phyloP scores from a whole-genome alignment of 2,113 vertebrate species.

The Dipodomys ordii region DNA sequence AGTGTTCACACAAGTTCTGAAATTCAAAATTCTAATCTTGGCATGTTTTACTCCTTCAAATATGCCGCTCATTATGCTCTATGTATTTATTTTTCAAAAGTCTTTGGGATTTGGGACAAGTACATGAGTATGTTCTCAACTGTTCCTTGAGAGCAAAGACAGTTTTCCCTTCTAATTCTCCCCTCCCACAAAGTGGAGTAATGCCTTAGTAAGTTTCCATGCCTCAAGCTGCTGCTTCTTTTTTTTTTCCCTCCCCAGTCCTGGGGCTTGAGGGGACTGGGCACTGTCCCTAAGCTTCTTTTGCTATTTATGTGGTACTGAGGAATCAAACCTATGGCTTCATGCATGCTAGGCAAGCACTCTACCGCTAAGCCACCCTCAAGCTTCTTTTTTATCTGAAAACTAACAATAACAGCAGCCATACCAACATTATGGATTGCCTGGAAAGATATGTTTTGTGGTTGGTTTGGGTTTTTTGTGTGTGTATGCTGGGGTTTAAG shows the following conservation, averaged over 20 bases:
- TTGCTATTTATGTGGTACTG: no score
- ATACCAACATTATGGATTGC: neutral
- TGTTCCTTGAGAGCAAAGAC: conserved; percentile 35
- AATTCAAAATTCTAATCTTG: neutral
- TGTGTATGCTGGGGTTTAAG: no score
- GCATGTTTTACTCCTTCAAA: conserved; percentile 14
- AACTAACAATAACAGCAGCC: conserved; percentile 6
- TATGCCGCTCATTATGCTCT: neutral
- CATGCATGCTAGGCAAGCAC: no score
- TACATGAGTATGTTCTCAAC: neutral
- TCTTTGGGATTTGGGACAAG: conserved; percentile 11
- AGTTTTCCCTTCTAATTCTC: conserved; percentile 1
- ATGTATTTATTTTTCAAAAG: conserved; percentile 15
- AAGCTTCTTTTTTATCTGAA: neutral
- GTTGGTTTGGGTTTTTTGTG: no score
- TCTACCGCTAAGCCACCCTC: neutral
- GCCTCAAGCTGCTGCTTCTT: neutral
- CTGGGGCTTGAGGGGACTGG: no score
- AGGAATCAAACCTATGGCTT: no score
- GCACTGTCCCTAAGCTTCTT: no score
- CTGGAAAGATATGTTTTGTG: no score
- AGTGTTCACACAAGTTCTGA: neutral
- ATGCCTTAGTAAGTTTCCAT: neutral
- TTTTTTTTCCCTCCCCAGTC: no score
- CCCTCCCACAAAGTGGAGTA: neutral